phyloP scores from a whole-genome alignment of 2,797 vertebrate genomes.

The Thunnus albacares region DNA sequence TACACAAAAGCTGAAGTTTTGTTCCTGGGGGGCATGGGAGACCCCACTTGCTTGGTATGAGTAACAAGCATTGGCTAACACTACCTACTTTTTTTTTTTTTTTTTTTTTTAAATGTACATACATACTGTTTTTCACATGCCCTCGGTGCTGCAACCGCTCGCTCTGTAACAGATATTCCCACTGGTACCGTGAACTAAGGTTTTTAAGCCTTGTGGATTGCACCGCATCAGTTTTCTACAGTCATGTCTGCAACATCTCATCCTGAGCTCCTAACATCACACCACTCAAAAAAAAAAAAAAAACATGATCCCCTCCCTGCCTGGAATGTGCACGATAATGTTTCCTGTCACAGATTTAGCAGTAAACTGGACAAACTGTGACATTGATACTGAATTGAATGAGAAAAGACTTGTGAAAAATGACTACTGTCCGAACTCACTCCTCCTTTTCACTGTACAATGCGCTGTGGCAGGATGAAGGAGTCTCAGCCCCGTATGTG shows the following conservation, averaged over 20 bases:
- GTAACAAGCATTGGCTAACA: neutral
- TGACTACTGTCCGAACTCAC: neutral
- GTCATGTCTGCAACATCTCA: neutral
- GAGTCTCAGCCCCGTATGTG: neutral
- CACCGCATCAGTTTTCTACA: neutral
- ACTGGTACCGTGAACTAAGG: neutral
- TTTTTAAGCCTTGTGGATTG: neutral
- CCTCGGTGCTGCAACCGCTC: neutral
- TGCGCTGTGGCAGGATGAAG: neutral
- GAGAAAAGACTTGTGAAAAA: neutral
- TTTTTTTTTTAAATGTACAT: neutral
- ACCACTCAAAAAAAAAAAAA: conserved; percentile 5
- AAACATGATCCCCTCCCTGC: neutral
- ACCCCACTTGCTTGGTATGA: neutral
- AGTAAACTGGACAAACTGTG: conserved; percentile 6
- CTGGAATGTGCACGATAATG: neutral
- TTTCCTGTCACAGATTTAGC: conserved; percentile 1
- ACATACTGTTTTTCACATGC: neutral
- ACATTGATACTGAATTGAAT: conserved; percentile 4
- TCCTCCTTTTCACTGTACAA: no score
- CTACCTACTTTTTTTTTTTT: neutral
- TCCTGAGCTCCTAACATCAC: neutral
- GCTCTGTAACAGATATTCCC: neutral
- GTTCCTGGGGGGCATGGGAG: neutral
- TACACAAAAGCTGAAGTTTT: neutral